These are phyloP conservation scores for Hippopotamus amphibius DNA, from an alignment of 2,113 vertebrate genomes.

Conservation along the genomic window DNA sequence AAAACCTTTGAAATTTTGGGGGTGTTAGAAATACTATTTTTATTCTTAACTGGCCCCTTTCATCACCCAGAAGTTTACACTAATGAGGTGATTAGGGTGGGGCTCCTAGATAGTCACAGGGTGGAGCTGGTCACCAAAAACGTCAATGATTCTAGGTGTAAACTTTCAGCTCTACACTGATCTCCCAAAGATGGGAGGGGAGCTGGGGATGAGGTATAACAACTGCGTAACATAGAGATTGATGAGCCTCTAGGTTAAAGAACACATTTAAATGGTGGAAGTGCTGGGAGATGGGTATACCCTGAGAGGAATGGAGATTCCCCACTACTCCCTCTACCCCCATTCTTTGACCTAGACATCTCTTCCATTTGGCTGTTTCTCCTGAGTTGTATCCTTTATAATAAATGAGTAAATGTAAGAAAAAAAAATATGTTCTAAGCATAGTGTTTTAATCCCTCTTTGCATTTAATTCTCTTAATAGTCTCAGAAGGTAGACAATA, in stretches of 20 bases:
- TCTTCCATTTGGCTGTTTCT: neutral
- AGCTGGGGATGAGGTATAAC: neutral
- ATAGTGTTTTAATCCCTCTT: neutral
- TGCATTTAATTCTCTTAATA: neutral
- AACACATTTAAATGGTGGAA: neutral
- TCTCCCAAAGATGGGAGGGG: neutral
- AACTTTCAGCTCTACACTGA: neutral
- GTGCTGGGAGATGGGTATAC: neutral
- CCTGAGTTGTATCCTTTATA: neutral
- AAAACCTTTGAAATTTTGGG: neutral
- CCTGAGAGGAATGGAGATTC: neutral
- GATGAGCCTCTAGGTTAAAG: neutral
- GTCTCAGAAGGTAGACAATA: neutral
- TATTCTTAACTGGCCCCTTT: neutral
- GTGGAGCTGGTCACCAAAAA: neutral
- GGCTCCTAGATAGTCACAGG: neutral
- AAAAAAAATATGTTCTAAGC: neutral
- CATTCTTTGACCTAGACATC: neutral
- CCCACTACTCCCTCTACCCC: neutral
- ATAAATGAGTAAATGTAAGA: neutral
- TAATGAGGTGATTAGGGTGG: neutral
- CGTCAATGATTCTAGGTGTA: neutral
- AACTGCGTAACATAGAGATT: neutral
- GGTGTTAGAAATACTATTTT: neutral
- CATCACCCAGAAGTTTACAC: neutral